Base-by-base conservation (phyloP, 1,140 invertebrate genomes). In the Goniozus legneri region DNA sequence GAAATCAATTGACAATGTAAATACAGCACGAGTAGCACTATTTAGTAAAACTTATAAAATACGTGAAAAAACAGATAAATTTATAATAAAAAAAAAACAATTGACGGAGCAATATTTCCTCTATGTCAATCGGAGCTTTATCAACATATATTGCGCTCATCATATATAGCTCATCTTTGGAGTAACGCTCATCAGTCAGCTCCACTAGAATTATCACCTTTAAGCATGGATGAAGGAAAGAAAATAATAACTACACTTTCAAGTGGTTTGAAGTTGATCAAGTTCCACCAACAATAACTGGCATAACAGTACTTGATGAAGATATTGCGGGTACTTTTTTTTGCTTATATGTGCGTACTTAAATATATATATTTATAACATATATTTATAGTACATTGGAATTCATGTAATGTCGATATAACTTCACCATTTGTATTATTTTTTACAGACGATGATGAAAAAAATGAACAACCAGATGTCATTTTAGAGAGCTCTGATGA, bases 111-210 rank as follows among this genome's bases (percentile, higher is more conserved):
- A 14, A 16, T 13, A 30, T 38, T 52, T 22, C 36, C 54, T 21
- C 50, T 43, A 1, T 53, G 47, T 22, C 32, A 44, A 39, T 19
- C 21, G 34, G 45, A 53, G 21, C 15, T 56, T 13, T 27, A 38
- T 6, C 42, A 56, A 24, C 50, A 56, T 37, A 48, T 50, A 3
- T 19, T 50, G 2, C 19, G 50, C 22, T 27, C 40, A n/a, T 16
- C 16, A n/a, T 39, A 54, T 33, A 47, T 54, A 7, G 19, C 46
- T 2, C 47, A 36, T 19, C 20, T 49, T 7, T 54, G 51, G 51
- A 31, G 10, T 2, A 39, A 49, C 22, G 51, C 46, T 21, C 36
- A 54, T 34, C 0, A 2, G 8, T 13, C 40, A 43, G 6, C 19
- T 32, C 40, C 41, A 22, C 33, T 36, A 14, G 8, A 3, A 4